A percentile compares a stretch with the other conserved stretches of the same genome.
These are phyloP conservation scores for Saguinus midas DNA, from an alignment of 2,113 vertebrate genomes.

Conservation along the genomic window DNA sequence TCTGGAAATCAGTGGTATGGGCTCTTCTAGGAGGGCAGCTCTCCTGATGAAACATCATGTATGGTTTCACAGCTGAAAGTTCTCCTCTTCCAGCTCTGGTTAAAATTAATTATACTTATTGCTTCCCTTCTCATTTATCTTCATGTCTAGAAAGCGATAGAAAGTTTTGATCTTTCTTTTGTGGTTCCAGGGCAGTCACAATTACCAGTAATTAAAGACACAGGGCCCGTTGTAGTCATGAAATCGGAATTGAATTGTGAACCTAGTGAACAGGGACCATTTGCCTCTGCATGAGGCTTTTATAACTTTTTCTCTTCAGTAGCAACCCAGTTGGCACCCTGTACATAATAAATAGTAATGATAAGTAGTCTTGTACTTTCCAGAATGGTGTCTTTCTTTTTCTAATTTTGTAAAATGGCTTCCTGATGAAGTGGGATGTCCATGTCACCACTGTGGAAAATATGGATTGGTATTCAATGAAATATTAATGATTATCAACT, in stretches of 20 bases:
- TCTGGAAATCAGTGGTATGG: not conserved
- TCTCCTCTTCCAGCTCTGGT: slow-evolving; percentile 47
- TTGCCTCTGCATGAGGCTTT: not conserved
- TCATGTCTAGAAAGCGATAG: slow-evolving; percentile 58
- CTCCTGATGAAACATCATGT: not conserved
- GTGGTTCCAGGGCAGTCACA: not conserved
- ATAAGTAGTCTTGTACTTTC: slow-evolving; percentile 64
- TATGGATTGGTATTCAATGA: slow-evolving; percentile 68
- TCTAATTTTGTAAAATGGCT: slow-evolving; percentile 68
- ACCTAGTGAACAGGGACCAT: not conserved
- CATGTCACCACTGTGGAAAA: slow-evolving; percentile 56
- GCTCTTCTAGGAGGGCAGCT: not conserved
- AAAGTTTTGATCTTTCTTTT: slow-evolving; percentile 63
- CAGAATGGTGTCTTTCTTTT: slow-evolving; percentile 65
- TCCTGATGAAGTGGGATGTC: slow-evolving; percentile 65
- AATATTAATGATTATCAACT: slow-evolving; percentile 72
- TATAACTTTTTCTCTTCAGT: not conserved
- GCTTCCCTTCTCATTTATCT: slow-evolving; percentile 69
- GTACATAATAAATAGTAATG: slow-evolving; percentile 72
- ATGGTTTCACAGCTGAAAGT: not conserved
- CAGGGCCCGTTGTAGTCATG: not conserved
- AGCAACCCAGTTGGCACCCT: slow-evolving; percentile 47
- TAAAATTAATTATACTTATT: slow-evolving; percentile 69
- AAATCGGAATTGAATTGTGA: not conserved
- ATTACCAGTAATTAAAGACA: slow-evolving; percentile 51